phyloP scores from a whole-genome alignment of 2,888 invertebrate species.

The Xestia ashworthii region DNA sequence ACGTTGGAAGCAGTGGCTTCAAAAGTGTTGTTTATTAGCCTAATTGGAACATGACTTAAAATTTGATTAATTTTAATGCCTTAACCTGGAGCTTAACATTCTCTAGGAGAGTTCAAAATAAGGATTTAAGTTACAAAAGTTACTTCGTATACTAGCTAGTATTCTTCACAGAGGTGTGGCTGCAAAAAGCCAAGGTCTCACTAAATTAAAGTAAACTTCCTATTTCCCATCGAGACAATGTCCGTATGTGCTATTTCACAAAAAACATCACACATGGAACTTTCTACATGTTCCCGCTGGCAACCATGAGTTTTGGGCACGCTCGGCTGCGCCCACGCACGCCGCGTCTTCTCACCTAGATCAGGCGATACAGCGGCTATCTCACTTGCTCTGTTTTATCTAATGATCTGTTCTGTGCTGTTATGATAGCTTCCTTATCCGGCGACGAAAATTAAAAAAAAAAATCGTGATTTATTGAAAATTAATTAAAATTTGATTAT shows the following conservation, averaged over 20 bases:
- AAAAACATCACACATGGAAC: not conserved
- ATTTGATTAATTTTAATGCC: not conserved
- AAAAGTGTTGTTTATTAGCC: not conserved
- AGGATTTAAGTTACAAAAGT: not conserved
- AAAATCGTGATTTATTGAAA: not conserved
- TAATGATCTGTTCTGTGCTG: constrained; percentile 46
- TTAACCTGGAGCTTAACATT: not conserved
- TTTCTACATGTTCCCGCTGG: constrained; percentile 26
- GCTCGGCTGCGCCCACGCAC: constrained; percentile 58
- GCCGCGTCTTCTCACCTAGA: constrained; percentile 44
- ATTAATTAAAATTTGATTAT: not conserved
- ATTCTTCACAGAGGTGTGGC: not conserved
- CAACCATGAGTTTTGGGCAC: constrained; percentile 58
- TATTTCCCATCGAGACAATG: not conserved
- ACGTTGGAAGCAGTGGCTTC: not conserved
- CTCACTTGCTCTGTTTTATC: constrained; percentile 53
- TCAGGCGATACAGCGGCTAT: constrained; percentile 54
- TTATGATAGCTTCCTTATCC: constrained; percentile 45
- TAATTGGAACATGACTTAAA: not conserved
- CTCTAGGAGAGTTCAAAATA: not conserved
- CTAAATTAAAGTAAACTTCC: not conserved
- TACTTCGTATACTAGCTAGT: not conserved
- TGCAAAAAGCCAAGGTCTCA: too few relatives aligned
- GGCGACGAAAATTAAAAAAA: not conserved
- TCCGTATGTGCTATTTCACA: constrained; percentile 6